Percentiles rank a stretch among this genome's conserved stretches.
Conservation (phyloP, 2,888 invertebrate species). For the Latheticus oryzae region DNA sequence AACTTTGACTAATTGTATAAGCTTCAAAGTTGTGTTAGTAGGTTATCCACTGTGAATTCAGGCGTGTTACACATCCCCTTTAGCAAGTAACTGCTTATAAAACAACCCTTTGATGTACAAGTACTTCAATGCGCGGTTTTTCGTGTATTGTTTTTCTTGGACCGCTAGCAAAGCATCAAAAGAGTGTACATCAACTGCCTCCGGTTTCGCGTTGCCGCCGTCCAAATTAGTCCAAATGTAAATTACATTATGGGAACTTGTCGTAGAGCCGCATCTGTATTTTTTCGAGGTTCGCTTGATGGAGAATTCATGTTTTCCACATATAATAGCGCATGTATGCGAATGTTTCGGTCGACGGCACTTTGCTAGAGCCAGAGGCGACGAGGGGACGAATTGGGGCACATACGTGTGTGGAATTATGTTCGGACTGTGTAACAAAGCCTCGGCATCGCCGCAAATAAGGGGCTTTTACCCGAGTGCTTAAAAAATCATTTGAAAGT, state of each 20-base stretch:
- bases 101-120: constrained; percentile 24
- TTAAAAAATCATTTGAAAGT: constrained; percentile 49
- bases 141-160: constrained; percentile 8
- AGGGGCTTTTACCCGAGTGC: constrained; percentile 46
- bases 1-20: constrained; percentile 24
- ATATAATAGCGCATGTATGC: constrained; percentile 54
- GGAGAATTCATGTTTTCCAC: constrained; percentile 58
- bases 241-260: constrained; percentile 51
- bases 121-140: constrained; percentile 2
- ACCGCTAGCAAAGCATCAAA: background rate
- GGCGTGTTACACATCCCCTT: constrained; percentile 11
- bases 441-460: constrained; percentile 47
- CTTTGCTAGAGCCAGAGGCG: constrained; percentile 48
- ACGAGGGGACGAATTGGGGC: constrained; percentile 35
- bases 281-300: constrained; percentile 52
- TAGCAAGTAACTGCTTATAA: constrained; percentile 12
- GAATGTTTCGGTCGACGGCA: constrained; percentile 53
- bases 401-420: constrained; percentile 49
- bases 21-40: constrained; percentile 13
- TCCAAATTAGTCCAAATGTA: constrained; percentile 46
- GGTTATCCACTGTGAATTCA: constrained; percentile 19
- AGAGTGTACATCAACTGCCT: background rate
- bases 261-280: constrained; percentile 48
- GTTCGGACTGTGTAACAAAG: constrained; percentile 47
- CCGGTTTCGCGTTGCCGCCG: constrained; percentile 12